phyloP scores from a whole-genome alignment of 2,797 vertebrate species.

The Scarus forsteni region DNA sequence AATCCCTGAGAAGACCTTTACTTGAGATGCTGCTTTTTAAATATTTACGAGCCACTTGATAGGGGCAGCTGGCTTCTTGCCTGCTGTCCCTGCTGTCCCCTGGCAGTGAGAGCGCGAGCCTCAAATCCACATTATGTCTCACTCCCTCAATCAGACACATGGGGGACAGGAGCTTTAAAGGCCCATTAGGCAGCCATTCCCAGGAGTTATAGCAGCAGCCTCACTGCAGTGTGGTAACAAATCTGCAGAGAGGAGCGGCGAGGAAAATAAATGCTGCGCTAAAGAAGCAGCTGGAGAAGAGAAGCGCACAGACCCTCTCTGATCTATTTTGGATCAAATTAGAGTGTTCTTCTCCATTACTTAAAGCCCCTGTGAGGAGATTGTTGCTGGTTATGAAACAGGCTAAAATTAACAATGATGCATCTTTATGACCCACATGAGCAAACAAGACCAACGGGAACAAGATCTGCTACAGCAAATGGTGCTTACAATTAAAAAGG shows the following conservation, averaged over 20 bases:
- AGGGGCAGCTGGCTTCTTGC: conserved; percentile 65
- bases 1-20: conserved; percentile 79
- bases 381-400: too few species aligned
- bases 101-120: conserved; percentile 41
- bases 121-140: conserved; percentile 45
- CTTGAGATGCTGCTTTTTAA: conserved; percentile 79
- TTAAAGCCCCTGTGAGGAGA: too few species aligned
- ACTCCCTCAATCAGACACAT: conserved; percentile 26
- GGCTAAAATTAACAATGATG: too few species aligned
- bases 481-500: too few species aligned
- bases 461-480: too few species aligned
- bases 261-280: conserved; percentile 25
- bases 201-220: conserved; percentile 45
- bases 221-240: conserved; percentile 33
- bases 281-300: conserved; percentile 2
- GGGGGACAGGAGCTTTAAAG: conserved; percentile 44
- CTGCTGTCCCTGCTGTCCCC: conserved; percentile 66
- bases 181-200: conserved; percentile 54
- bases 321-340: conserved; percentile 4
- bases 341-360: background rate
- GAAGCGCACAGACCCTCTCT: background rate
- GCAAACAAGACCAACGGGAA: too few species aligned
- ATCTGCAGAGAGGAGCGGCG: conserved; percentile 20
- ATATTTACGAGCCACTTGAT: conserved; percentile 86
- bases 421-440: too few species aligned